phyloP scores from a whole-genome alignment of 2,113 vertebrate genomes.

The Neopipo cinnamomea region DNA sequence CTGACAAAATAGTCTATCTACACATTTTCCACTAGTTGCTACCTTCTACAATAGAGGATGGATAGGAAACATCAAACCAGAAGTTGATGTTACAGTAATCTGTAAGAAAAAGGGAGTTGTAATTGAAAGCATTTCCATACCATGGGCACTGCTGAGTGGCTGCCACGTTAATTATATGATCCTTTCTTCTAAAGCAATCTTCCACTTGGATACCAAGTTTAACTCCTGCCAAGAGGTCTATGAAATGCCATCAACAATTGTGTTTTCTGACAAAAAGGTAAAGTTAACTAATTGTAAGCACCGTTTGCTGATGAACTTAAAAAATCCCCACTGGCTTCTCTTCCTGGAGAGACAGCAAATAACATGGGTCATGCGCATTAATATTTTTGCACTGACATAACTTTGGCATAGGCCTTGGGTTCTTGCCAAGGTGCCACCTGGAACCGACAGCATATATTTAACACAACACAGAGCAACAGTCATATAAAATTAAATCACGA shows the following conservation, averaged over 20 bases:
- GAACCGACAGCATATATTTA: constrained; percentile 40
- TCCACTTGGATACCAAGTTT: constrained; percentile 3
- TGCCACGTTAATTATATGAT: constrained; percentile 15
- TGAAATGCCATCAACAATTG: constrained; percentile 44
- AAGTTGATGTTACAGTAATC: background rate
- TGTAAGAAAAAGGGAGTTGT: background rate
- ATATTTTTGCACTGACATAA: constrained; percentile 45
- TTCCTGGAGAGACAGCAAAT: constrained; percentile 22
- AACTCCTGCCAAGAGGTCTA: constrained; percentile 1
- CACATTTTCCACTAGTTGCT: background rate
- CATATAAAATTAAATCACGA: constrained; percentile 50
- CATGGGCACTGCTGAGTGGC: background rate
- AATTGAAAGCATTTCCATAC: constrained; percentile 17
- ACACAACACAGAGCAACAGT: constrained; percentile 38
- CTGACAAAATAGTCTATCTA: background rate
- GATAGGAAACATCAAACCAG: background rate
- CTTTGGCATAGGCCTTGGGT: constrained; percentile 35
- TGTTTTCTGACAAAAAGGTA: constrained; percentile 44
- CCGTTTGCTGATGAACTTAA: background rate
- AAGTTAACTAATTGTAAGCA: constrained; percentile 51
- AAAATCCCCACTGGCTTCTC: background rate
- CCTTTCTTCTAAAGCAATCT: constrained; percentile 17
- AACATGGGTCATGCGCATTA: constrained; percentile 12
- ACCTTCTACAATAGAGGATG: background rate
- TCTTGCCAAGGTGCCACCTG: constrained; percentile 55